phyloP scores from a whole-genome alignment of 2,888 invertebrate species.

The Cryptocephalus moraei region DNA sequence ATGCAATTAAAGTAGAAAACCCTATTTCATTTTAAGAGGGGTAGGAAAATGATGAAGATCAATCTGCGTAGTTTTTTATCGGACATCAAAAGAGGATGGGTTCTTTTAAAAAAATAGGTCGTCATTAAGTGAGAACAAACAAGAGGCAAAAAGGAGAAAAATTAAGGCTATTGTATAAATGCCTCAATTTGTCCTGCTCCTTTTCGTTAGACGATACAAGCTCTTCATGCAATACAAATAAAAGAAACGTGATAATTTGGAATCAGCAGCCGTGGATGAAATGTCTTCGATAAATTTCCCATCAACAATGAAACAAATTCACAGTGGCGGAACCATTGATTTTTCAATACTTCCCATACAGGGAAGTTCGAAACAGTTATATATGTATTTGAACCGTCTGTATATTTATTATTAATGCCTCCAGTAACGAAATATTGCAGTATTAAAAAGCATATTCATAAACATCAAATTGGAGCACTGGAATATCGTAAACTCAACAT shows the following conservation, averaged over 20 bases:
- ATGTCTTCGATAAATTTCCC: constrained; percentile 32
- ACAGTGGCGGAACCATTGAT: too few relatives aligned
- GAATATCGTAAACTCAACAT: too few relatives aligned
- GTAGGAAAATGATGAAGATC: neutral
- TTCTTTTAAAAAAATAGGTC: constrained; percentile 5
- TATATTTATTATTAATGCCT: too few relatives aligned
- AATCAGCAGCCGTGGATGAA: constrained; percentile 27
- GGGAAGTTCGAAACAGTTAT: too few relatives aligned
- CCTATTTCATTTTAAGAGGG: too few relatives aligned
- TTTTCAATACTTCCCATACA: too few relatives aligned
- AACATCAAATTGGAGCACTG: too few relatives aligned
- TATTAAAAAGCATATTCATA: too few relatives aligned
- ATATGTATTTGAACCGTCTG: too few relatives aligned
- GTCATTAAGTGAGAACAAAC: constrained; percentile 10
- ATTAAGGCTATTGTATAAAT: constrained; percentile 25
- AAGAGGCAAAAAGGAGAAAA: constrained; percentile 11
- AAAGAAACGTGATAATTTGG: constrained; percentile 32
- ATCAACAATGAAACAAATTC: constrained; percentile 28
- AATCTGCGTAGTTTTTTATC: neutral
- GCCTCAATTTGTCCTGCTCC: constrained; percentile 27
- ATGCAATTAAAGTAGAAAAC: too few relatives aligned
- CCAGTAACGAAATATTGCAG: too few relatives aligned
- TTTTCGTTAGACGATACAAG: constrained; percentile 13
- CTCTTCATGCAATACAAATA: constrained; percentile 20
- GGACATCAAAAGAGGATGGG: neutral